Percentiles rank a stretch among this genome's conserved stretches.
Conservation (phyloP, 2,888 invertebrate species). For the Thumatha senex region DNA sequence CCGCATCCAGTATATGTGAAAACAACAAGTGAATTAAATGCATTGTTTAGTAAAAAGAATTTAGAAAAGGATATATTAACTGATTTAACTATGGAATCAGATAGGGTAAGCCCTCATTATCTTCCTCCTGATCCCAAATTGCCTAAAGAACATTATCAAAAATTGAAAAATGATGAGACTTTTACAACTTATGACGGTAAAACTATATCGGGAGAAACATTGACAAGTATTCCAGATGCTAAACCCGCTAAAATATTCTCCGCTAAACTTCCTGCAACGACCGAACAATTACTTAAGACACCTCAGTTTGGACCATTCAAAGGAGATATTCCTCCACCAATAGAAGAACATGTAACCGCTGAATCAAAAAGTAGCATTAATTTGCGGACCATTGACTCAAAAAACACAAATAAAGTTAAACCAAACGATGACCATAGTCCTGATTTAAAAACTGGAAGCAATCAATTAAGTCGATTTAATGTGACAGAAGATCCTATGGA, state of each 20-base stretch:
- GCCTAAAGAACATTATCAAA: constrained; percentile 75
- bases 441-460: constrained; percentile 53
- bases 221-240: constrained; percentile 82
- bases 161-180: constrained; percentile 66
- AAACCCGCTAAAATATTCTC: constrained; percentile 65
- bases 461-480: constrained; percentile 15
- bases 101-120: constrained; percentile 88
- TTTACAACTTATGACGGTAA: constrained; percentile 91
- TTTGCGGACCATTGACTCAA: constrained; percentile 62
- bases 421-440: constrained; percentile 37
- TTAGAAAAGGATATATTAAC: constrained; percentile 73
- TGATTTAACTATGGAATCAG: constrained; percentile 88
- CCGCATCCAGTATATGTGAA: constrained; percentile 78
- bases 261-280: constrained; percentile 67
- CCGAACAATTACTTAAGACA: constrained; percentile 85
- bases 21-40: constrained; percentile 59
- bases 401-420: constrained; percentile 60
- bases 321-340: constrained; percentile 86
- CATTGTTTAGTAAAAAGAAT: constrained; percentile 67
- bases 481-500: constrained; percentile 39
- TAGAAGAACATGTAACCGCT: constrained; percentile 53
- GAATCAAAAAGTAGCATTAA: constrained; percentile 21
- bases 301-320: constrained; percentile 90
- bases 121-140: constrained; percentile 86
- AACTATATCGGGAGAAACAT: constrained; percentile 85